These are phyloP conservation scores for Lagopus muta DNA, from an alignment of 2,113 vertebrate genomes.

Conservation along the genomic window DNA sequence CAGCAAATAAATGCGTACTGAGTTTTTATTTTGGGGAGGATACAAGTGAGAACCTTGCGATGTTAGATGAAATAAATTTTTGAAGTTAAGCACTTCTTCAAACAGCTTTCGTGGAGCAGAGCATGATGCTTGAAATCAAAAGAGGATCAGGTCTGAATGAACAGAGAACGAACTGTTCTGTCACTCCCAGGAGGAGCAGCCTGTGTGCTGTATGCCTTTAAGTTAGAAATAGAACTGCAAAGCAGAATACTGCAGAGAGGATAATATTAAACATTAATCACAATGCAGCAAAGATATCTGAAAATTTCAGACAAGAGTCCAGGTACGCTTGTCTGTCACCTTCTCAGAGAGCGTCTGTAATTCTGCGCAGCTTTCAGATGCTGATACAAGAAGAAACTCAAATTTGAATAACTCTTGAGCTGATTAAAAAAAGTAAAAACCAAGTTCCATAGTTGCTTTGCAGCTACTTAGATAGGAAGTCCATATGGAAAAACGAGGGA, in stretches of 20 bases:
- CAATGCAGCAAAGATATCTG: not conserved
- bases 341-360: not conserved
- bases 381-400: not conserved
- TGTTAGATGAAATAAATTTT: slow-evolving; percentile 32
- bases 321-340: not conserved
- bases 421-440: not conserved
- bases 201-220: not conserved
- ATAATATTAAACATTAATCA: slow-evolving; percentile 28
- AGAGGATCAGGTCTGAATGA: not conserved
- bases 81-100: not conserved
- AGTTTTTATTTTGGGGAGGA: not conserved
- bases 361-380: not conserved
- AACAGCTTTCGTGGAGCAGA: not conserved
- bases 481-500: not conserved
- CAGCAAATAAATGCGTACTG: not conserved
- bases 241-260: not conserved
- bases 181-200: not conserved
- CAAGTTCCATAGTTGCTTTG: not conserved
- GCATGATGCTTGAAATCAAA: not conserved
- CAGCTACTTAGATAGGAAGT: not conserved
- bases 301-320: slow-evolving; percentile 6
- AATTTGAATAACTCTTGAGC: not conserved
- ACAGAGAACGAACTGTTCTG: not conserved
- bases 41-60: not conserved
- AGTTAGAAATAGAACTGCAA: not conserved